phyloP scores from a whole-genome alignment of 2,888 invertebrate species.

The Rhagonycha lutea region DNA sequence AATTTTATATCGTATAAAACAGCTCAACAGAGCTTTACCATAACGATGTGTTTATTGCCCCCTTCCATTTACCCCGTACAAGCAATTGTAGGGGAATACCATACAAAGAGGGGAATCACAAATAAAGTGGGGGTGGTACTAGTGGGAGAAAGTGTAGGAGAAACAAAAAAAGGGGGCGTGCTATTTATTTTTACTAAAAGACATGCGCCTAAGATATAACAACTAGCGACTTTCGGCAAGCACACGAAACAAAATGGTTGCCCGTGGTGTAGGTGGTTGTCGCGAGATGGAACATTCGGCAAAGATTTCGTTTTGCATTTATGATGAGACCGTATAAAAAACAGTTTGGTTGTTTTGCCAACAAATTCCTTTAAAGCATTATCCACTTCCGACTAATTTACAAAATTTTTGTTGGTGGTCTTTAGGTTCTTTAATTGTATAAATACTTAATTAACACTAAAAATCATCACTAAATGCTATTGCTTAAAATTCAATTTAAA shows the following conservation, averaged over 20 bases:
- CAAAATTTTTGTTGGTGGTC: background rate
- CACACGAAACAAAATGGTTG: constrained; percentile 66
- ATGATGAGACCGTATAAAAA: constrained; percentile 10
- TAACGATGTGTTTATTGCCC: constrained; percentile 57
- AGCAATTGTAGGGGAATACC: constrained; percentile 35
- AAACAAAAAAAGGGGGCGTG: constrained; percentile 47
- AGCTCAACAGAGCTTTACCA: constrained; percentile 55
- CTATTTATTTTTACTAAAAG: constrained; percentile 55
- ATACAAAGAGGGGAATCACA: constrained; percentile 26
- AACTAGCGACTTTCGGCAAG: constrained; percentile 55
- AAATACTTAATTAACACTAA: background rate
- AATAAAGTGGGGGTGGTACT: constrained; percentile 33
- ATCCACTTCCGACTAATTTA: background rate
- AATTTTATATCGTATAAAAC: constrained; percentile 54
- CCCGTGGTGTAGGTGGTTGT: constrained; percentile 43
- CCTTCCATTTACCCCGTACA: constrained; percentile 42
- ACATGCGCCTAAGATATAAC: constrained; percentile 55
- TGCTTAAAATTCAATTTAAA: background rate
- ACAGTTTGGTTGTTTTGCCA: background rate
- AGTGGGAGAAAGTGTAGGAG: constrained; percentile 38
- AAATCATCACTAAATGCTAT: background rate
- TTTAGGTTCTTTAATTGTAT: background rate
- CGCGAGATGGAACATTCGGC: constrained; percentile 55
- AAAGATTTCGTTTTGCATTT: constrained; percentile 22
- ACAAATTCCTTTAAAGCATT: background rate